Base-by-base conservation (phyloP, 2,888 invertebrate species). In the Epinotia brunnichana region DNA sequence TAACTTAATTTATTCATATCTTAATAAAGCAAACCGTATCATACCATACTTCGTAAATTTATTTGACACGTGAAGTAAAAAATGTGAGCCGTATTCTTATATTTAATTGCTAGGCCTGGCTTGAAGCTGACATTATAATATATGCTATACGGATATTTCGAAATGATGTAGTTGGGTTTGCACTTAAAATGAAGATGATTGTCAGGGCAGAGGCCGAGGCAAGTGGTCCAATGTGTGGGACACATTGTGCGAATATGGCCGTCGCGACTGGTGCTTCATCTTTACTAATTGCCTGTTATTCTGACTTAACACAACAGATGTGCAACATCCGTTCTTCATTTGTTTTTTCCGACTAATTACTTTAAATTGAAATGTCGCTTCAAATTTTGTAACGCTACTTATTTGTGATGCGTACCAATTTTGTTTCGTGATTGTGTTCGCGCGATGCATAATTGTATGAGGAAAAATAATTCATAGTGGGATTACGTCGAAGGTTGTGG, bases 231-330 rank as follows among this genome's bases (percentile, higher is more conserved):
- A 91, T 84, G 90, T 91, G 92, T 83, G 82, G 81, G 84, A 85
- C 92, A 92, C 92, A 92, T 91, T 91, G 92, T 92, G 92, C 90
- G 92, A 92, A 91, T 86, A 83, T 81, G 82, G 77, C 77, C 64
- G 75, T 76, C 75, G 74, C 75, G 76, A 78, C 76, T 76, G 78
- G 78, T 68, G 82, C 83, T 83, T 83, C 85, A 86, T 85, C 84
- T 87, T 87, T 81, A 87, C 90, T 92, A 92, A 92, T 92, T 91
- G 89, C 90, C 88, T 85, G 85, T 90, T 89, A 90, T 90, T 90
- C 88, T 89, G 90, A 88, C 90, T 87, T 87, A 85, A 85, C 81
- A 80, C 86, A 89, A 87, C 93, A 92, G 89, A 92, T 93, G 93
- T 89, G 89, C 87, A 84, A 91, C 93, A 93, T 93, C 93, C 93